Evolutionary conservation across 2,113 vertebrate genomes (phyloP).

Genomic region (Dasyurus viverrinus): DNA sequence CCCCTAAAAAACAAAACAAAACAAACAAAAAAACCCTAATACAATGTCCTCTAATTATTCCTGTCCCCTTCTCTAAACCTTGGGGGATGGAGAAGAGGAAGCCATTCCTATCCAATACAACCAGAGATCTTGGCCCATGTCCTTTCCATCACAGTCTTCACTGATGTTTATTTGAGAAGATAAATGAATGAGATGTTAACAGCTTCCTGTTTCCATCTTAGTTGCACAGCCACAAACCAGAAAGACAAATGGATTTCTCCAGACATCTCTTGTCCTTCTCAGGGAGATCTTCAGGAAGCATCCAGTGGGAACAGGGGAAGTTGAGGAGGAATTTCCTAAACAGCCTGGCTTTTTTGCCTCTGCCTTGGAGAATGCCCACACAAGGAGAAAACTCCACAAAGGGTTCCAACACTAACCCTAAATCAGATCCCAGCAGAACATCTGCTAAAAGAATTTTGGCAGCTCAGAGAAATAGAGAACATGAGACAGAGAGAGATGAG

Average conservation of each 20-base stretch:
- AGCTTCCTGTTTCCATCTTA: constrained; percentile 48
- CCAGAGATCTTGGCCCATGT: background rate
- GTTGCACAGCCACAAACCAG: background rate
- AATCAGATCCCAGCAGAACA: background rate
- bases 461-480: background rate
- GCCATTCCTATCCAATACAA: background rate
- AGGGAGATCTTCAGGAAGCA: constrained; percentile 46
- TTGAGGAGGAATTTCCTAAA: background rate
- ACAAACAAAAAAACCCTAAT: no score
- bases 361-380: background rate
- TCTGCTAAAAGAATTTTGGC: background rate
- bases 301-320: background rate
- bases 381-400: background rate
- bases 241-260: constrained; percentile 1
- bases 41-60: background rate
- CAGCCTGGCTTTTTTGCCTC: background rate
- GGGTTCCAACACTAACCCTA: background rate
- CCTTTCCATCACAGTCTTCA: constrained; percentile 33
- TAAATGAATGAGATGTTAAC: constrained; percentile 22
- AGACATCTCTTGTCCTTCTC: background rate
- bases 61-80: background rate
- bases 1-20: background rate
- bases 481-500: background rate
- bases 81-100: rapidly evolving
- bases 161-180: background rate